phyloP scores from a whole-genome alignment of 2,113 vertebrate genomes.

The Tenebrosternarchus preto region DNA sequence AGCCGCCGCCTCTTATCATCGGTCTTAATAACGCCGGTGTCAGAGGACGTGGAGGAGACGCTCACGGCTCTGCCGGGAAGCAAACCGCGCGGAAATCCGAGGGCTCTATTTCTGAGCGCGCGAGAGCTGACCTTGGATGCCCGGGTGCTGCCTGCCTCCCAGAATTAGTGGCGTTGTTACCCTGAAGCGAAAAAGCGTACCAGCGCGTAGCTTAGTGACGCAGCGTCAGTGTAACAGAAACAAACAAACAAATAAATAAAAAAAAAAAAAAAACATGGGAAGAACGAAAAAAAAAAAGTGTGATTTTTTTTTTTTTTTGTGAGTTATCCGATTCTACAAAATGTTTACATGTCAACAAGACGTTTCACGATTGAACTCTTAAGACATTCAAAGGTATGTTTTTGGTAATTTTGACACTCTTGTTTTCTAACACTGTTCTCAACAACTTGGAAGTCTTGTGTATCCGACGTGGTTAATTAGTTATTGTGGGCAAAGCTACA shows the following conservation, averaged over 20 bases:
- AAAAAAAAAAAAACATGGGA: neutral
- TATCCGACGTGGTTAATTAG: neutral
- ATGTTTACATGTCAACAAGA: neutral
- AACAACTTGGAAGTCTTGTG: neutral
- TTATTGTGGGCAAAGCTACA: neutral
- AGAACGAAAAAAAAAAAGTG: neutral
- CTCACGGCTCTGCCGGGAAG: slow-evolving; percentile 33
- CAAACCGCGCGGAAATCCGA: slow-evolving; percentile 15
- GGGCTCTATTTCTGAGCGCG: slow-evolving; percentile 40
- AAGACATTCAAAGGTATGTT: neutral
- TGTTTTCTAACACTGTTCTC: neutral
- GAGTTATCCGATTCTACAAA: neutral
- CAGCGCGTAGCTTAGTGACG: neutral
- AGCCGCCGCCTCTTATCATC: slow-evolving; percentile 47
- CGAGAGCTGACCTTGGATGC: slow-evolving; percentile 19
- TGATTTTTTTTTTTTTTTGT: no score
- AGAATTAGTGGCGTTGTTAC: slow-evolving; percentile 1
- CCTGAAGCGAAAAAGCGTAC: slow-evolving; percentile 26
- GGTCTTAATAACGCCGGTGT: slow-evolving; percentile 50
- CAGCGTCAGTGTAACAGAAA: neutral
- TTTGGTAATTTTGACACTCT: neutral
- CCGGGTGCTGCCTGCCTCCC: slow-evolving; percentile 8
- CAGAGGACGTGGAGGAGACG: slow-evolving; percentile 34
- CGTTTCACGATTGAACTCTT: neutral
- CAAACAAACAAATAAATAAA: neutral